Base-by-base conservation (phyloP, 2,888 invertebrate genomes). In the Xanthorhoe spadicearia region DNA sequence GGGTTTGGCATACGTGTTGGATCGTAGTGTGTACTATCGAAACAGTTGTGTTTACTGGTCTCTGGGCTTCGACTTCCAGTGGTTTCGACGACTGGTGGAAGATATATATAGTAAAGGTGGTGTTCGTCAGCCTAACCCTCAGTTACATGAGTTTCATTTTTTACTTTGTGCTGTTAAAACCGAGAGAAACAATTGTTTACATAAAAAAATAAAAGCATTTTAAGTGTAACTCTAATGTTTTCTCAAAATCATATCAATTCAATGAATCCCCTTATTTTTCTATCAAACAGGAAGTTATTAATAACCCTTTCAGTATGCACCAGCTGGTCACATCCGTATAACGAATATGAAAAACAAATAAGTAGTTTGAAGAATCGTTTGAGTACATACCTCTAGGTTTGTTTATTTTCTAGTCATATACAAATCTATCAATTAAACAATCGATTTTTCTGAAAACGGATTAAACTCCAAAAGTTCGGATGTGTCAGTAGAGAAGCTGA, bases 41-140 rank as follows among this genome's bases (percentile, higher is more conserved):
- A 86, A 96, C 96, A 77, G 87, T 95, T 53, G 77, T 94, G 17
- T 95, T 97, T 89, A 95, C 96, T n/a, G 83, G 95, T n/a, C 83
- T 95, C 52, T 97, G 97, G 97, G 85, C 84, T 3, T 76, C 80
- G 13, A 77, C 86, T 50, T 82, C 88, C 68, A 89, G 86, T 58
- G 90, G 94, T 61, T 93, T 95, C 79, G 93, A 94, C 49, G 94
- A 94, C 70, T 96, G 96, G 94, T 97, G 97, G 96, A 95, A 94
- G 78, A 86, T 88, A 38, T 97, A 94, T 77, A 91, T 95, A 58
- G 95, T 95, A 74, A 93, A 94, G 72, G 88, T 94, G 48, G 95
- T 96, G 58, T 87, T 95, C 10, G 88, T 90, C 17, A 95, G 95
- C 74, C 90, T 94, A 59, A 72, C 94, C 8, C 83, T 95, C 32